Evolutionary conservation across 2,888 invertebrate species (phyloP), one percentile per base, ranked within the genome.

Genomic region (Pomacea canaliculata): DNA sequence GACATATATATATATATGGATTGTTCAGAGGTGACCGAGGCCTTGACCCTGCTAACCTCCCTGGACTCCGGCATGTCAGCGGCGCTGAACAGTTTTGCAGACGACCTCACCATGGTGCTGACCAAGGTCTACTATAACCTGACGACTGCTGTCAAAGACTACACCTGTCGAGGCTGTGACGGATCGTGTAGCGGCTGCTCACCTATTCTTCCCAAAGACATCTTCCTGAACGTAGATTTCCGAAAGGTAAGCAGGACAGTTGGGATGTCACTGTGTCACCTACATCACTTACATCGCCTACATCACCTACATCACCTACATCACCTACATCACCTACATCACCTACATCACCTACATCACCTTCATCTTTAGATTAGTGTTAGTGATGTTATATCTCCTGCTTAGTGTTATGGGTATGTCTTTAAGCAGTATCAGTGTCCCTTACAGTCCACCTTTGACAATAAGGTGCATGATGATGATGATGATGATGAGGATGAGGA

Each of bases 131-230:
- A 78, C 70, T 76, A 68, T 49, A 76, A 78, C 59, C 70, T 80
- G n/a, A 72, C 69, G 12, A 51, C 51, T 23, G 69, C 76, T 7
- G 63, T 74, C 16, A 67, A 37, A 9, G 80, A 78, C 75, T 78
- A 68, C 66, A 71, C 76, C 8, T 80, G 80, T 49, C 68, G 69
- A 23, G 80, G 80, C 46, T 80, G 80, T 66, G 76, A 78, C 62
- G 80, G 80, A 27, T 70, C 76, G 37, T 80, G 80, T 65, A 37
- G 56, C 0, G 78, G 75, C n/a, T 80, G 80, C 65, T 48, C 67
- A 18, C 23, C 76, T 60, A 76, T 80, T 23, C 70, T 78, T 12
- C 71, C 71, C 13, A 71, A 75, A 51, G 80, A 80, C 62, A 80
- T 80, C 62, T 77, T 71, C 73, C 74, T 68, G 59, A 76, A 72